Conservation (phyloP, 2,113 vertebrate species). For the Antechinus stuartii region DNA sequence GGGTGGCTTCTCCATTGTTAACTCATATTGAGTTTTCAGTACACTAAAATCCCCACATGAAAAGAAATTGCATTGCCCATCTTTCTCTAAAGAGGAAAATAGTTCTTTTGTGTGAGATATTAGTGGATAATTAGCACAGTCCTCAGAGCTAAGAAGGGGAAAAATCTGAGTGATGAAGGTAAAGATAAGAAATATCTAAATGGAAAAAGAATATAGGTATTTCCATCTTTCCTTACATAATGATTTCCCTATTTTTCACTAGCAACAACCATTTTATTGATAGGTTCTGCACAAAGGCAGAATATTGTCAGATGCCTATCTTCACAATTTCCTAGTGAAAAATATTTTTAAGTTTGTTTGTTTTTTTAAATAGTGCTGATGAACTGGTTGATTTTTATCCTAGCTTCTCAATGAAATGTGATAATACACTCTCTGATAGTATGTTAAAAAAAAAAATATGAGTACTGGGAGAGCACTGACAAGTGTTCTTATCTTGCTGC, state of each 20-base stretch:
- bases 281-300: background rate
- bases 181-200: background rate
- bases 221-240: background rate
- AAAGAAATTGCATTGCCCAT: background rate
- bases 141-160: background rate
- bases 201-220: background rate
- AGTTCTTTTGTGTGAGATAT: background rate
- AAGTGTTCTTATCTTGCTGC: background rate
- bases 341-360: background rate
- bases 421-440: background rate
- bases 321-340: background rate
- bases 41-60: background rate
- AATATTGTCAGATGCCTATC: background rate
- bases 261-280: background rate
- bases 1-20: background rate
- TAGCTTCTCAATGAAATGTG: background rate
- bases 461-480: background rate
- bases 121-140: background rate
- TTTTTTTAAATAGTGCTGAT: background rate
- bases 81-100: background rate
- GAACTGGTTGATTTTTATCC: background rate
- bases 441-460: background rate
- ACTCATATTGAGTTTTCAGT: background rate
- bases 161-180: background rate
- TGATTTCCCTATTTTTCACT: background rate